phyloP scores from a whole-genome alignment of 2,797 vertebrate species.

The Ficedula albicollis region DNA sequence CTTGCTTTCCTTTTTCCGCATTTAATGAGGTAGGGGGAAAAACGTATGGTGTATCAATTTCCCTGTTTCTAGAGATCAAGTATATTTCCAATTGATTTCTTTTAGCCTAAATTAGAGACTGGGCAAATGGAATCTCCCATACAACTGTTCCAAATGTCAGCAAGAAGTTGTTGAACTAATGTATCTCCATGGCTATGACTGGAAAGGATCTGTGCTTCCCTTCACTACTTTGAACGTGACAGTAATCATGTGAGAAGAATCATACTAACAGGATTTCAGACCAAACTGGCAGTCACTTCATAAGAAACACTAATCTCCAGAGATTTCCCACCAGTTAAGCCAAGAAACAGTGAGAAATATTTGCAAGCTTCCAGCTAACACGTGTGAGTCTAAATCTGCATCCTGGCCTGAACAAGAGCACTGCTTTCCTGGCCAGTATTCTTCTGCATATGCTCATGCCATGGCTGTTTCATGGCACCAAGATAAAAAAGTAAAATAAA shows the following conservation, averaged over 20 bases:
- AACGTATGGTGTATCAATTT: neutral
- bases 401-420: neutral
- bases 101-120: neutral
- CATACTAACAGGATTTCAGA: conserved; percentile 51
- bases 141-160: neutral
- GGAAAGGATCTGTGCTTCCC: neutral
- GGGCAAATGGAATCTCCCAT: neutral
- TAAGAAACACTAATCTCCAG: conserved; percentile 35
- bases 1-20: neutral
- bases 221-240: neutral
- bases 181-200: neutral
- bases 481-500: neutral
- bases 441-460: neutral
- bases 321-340: conserved; percentile 42
- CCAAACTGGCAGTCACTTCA: conserved; percentile 13
- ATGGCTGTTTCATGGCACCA: neutral
- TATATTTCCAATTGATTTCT: neutral
- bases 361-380: conserved; percentile 19
- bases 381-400: neutral
- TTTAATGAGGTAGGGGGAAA: accelerated
- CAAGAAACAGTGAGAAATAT: conserved; percentile 55
- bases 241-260: conserved; percentile 29
- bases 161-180: neutral
- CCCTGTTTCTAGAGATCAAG: neutral
- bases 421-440: neutral